Evolutionary conservation across 2,113 vertebrate genomes (phyloP).

Genomic region (Cranoglanis bouderius): DNA sequence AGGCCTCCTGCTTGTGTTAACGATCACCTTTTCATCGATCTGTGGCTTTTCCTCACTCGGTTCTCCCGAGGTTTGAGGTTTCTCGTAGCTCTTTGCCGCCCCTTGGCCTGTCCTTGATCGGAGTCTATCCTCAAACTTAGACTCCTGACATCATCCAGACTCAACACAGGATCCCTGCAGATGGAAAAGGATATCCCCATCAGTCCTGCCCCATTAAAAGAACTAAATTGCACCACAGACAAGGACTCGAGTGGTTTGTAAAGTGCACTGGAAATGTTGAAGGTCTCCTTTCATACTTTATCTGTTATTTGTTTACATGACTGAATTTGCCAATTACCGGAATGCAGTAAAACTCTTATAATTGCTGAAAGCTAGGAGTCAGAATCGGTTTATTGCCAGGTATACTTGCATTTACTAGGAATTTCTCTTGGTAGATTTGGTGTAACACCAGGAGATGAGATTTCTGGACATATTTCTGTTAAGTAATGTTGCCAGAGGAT

Average conservation of each 20-base stretch:
- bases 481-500: not conserved
- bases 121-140: conserved; percentile 55
- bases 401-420: not conserved
- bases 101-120: conserved; percentile 70
- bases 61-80: conserved; percentile 40
- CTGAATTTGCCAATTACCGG: conserved; percentile 73
- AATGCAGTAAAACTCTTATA: conserved; percentile 64
- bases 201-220: conserved; percentile 45
- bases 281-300: conserved; percentile 59
- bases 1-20: conserved; percentile 46
- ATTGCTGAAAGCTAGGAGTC: conserved; percentile 57
- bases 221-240: not conserved
- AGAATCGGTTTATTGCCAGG: not conserved
- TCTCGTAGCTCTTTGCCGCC: conserved; percentile 44
- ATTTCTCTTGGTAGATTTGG: not conserved
- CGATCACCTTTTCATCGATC: conserved; percentile 72
- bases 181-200: conserved; percentile 46
- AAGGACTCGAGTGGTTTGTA: not conserved
- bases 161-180: conserved; percentile 48
- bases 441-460: not conserved
- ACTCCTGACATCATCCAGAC: conserved; percentile 63
- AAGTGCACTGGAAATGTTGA: conserved; percentile 48
- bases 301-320: conserved; percentile 70
- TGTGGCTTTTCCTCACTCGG: conserved; percentile 67
- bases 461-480: not conserved